Base-by-base conservation (phyloP, 2,797 vertebrate genomes). In the Sciaenops ocellatus region DNA sequence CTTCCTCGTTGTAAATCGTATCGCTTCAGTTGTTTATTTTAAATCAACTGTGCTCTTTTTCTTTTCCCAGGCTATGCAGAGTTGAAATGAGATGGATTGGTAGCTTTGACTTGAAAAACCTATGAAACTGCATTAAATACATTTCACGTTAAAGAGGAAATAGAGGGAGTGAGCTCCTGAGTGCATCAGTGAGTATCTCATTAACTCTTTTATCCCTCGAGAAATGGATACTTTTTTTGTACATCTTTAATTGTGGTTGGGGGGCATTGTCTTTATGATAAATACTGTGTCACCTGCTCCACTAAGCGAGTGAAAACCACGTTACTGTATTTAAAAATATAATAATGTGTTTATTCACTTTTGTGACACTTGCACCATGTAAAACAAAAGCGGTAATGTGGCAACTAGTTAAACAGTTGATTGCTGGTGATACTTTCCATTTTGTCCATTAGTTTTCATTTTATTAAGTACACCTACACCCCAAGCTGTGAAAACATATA, bases 21-120 rank as follows among this genome's bases (percentile, higher is more conserved):
- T 76, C 20, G 34, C 16, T 69, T 70, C n/a, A 50, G 18, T 63
- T 68, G 3, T 79, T 81, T n/a, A 78, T 63, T 72, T 76, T 65
- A 7, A 79, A 69, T 66, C 1, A 60, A 69, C 51, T 82, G 22
- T 87, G 26, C 15, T 76, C 42, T 67, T 84, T 84, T 71, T 71
- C n/a, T 90, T 81, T 9, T 8, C n/a, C 81, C 72, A 95, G 93
- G 85, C 69, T 73, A 72, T 86, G 73, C 79, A 76, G 76, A 72
- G 63, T 69, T 81, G 68, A 87, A 75, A 87, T 66, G 55, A 88
- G 79, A 84, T 54, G 72, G 73, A 95, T 89, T 90, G 92, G 89
- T 95, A 87, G 87, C 91, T 95, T 95, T 93, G 94, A 96, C 94
- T 94, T 95, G 96, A 97, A 98, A 98, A 97, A 97, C 94, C 96